A percentile compares a stretch with the other conserved stretches of the same genome.
Conservation (phyloP, 2,113 vertebrate genomes). For the Sarotherodon lohbergeri region DNA sequence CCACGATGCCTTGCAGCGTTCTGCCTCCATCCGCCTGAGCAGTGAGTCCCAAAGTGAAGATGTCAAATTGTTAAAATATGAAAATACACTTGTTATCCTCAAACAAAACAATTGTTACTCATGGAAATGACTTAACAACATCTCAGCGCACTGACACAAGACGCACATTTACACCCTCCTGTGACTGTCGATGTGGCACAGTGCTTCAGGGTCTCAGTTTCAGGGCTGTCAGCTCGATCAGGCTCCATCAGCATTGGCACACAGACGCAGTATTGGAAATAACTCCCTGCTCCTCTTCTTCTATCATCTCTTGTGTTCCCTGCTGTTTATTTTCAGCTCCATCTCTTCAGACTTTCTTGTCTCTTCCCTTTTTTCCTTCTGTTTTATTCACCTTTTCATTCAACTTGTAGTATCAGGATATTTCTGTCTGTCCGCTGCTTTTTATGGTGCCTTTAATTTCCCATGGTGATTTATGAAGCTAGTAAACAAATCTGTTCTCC, state of each 20-base stretch:
- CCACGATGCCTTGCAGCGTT: slow-evolving; percentile 71
- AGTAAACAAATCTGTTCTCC: not conserved
- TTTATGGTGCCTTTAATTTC: not conserved
- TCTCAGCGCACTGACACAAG: not conserved
- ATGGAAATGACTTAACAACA: not conserved
- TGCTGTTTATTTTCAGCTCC: not conserved
- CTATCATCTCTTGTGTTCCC: not conserved
- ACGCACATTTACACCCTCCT: not conserved
- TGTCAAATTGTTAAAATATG: not conserved
- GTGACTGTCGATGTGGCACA: not conserved
- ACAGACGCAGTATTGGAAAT: not conserved
- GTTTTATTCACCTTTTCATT: not conserved
- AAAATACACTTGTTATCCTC: not conserved
- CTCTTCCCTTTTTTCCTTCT: not conserved
- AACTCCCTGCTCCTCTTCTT: not conserved
- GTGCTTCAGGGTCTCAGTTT: not conserved
- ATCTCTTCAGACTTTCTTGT: not conserved
- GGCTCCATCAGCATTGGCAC: not conserved
- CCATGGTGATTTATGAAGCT: not conserved
- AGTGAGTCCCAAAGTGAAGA: slow-evolving; percentile 66
- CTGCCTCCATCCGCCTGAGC: slow-evolving; percentile 77
- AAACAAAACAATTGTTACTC: not conserved
- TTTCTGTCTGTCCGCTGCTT: not conserved
- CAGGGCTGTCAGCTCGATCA: not conserved
- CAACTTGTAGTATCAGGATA: not conserved